Evolutionary conservation across 2,888 invertebrate species (phyloP), one percentile per base, ranked within the genome.

Genomic region (Pollenia labialis): DNA sequence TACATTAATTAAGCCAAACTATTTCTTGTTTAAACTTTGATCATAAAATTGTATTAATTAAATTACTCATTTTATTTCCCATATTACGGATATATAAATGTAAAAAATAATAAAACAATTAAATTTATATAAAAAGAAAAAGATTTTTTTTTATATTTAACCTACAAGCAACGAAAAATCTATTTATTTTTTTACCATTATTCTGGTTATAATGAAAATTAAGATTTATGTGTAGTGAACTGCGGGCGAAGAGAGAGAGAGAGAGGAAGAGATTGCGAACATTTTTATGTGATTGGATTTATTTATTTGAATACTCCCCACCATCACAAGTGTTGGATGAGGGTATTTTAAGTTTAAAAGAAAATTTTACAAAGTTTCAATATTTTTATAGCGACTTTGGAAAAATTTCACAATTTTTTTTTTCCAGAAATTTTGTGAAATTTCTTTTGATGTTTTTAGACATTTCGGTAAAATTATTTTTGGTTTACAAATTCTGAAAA

Each of bases 1-100:
- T 74, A 52, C n/a, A 66, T 44, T 44, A 66, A 84, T 84, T 79
- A 84, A 85, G 18, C 11, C 60, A 64, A 32, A 54, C 40, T 60
- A 68, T 66, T 79, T 68, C n/a, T 44, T 50, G 71, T 11, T 76
- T 56, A 54, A 83, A 71, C 75, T 83, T 62, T 42, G 32, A 81
- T 64, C 60, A 56, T 74, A 54, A 85, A 84, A 80, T 71, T 83
- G 56, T 71, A 83, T 83, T 71, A 83, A 81, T 64, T 56, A 62
- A 71, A 71, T 71, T 18, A 23, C 54, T 48, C n/a, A 60, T 50
- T 42, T 76, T 75, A 62, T n/a, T n/a, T n/a, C 75, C 82, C 76
- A 76, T 68, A 82, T 76, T n/a, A 32, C 23, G n/a, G n/a, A 68
- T 10, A 16, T 56, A 54, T 23, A 52, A 8, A 48, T 46, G 11